These are phyloP conservation scores for Eupithecia subumbrata DNA, from an alignment of 2,888 invertebrate species.

Conservation along the genomic window DNA sequence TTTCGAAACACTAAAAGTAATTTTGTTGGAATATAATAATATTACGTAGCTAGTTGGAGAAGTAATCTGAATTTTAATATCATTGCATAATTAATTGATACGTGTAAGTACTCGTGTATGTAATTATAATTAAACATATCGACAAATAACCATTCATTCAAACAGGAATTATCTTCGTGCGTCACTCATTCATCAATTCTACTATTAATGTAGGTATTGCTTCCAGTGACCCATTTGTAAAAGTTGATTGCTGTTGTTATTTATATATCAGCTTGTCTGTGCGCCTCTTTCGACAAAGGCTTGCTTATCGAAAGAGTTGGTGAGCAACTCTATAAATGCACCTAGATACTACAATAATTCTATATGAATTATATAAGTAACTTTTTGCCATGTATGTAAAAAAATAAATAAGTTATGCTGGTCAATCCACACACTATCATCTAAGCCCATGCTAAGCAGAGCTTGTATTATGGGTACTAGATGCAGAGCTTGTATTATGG, in stretches of 20 bases:
- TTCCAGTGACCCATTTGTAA: constrained; percentile 3
- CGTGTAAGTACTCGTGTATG: constrained; percentile 10
- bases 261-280: neutral
- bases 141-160: constrained; percentile 40
- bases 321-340: neutral
- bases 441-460: too few relatives aligned
- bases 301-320: neutral
- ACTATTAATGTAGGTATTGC: neutral
- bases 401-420: too few relatives aligned
- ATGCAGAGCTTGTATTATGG: too few relatives aligned
- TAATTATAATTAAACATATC: constrained; percentile 30
- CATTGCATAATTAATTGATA: constrained; percentile 20
- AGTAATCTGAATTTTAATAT: too few relatives aligned
- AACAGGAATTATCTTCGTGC: constrained; percentile 34
- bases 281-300: neutral
- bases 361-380: neutral
- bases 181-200: constrained; percentile 27
- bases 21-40: neutral
- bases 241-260: neutral
- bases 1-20: neutral
- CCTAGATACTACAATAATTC: neutral
- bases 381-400: neutral
- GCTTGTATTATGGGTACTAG: too few relatives aligned
- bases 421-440: too few relatives aligned
- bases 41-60: neutral